phyloP scores from a whole-genome alignment of 2,113 vertebrate genomes.

The Zosterops hypoxanthus region DNA sequence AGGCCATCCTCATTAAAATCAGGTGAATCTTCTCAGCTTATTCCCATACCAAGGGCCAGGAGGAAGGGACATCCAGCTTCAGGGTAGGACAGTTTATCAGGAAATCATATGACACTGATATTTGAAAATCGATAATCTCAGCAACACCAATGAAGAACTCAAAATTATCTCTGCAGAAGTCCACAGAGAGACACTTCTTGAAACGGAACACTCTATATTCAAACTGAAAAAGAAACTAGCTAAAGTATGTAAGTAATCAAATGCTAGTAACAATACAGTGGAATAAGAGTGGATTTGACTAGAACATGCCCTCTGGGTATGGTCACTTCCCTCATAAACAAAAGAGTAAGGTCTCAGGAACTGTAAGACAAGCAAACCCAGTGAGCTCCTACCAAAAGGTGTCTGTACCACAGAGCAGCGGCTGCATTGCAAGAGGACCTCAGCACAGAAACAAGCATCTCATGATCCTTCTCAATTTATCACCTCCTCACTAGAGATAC shows the following conservation, averaged over 20 bases:
- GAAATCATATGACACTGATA: neutral
- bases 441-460: neutral
- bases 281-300: neutral
- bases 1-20: neutral
- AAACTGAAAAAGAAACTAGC: neutral
- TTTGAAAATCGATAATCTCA: neutral
- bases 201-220: neutral
- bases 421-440: neutral
- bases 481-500: neutral
- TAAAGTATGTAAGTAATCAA: neutral
- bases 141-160: neutral
- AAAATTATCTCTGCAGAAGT: neutral
- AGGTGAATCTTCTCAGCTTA: neutral
- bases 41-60: neutral
- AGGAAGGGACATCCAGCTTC: neutral
- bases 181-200: neutral
- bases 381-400: neutral
- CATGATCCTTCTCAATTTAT: neutral
- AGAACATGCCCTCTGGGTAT: neutral
- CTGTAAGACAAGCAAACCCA: neutral
- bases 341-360: neutral
- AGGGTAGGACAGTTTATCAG: neutral
- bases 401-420: neutral
- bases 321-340: neutral
- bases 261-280: neutral